Evolutionary conservation across 2,888 invertebrate species (phyloP), one percentile per base, ranked within the genome.

Genomic region (Tiliacea citrago): DNA sequence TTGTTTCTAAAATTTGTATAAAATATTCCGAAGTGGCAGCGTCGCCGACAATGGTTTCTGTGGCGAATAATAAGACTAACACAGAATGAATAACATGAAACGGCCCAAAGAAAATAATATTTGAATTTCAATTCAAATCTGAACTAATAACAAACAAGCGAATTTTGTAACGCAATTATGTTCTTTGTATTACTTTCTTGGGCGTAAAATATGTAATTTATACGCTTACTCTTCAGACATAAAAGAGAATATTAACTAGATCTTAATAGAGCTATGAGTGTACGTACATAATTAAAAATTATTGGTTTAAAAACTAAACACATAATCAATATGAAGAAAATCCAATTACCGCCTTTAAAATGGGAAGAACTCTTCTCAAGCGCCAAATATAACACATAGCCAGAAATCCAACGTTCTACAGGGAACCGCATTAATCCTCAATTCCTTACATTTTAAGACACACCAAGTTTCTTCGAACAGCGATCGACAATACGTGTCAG

Each of bases 1-100:
- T 96, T 96, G 93, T 96, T 95, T 95, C 95, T 95, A 94, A 95
- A 95, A 96, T 96, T 96, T 96, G 96, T 96, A 96, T 96, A 96
- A 96, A 95, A 95, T 96, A 96, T 96, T 95, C 96, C 89, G 93
- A 91, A 90, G 90, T 90, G 91, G 91, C 91, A 92, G 92, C 92
- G 92, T 91, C 94, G 93, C 93, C 92, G 93, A 92, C 94, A 93
- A 91, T 93, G 91, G 91, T 90, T 92, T 92, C 88, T 91, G 91
- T 92, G 89, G 90, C 89, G 89, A 91, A 93, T 91, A 93, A 93
- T 89, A 92, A 91, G 88, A 89, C 89, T 89, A 91, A 91, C 87
- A 88, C 90, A 90, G 91, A 91, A 91, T 86, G 90, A 90, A 91
- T 88, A 89, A 91, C 88, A 90, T 82, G 89, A 91, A 90, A 82